These are phyloP conservation scores for Phengaris alcon DNA, from an alignment of 2,888 invertebrate genomes.

Conservation along the genomic window DNA sequence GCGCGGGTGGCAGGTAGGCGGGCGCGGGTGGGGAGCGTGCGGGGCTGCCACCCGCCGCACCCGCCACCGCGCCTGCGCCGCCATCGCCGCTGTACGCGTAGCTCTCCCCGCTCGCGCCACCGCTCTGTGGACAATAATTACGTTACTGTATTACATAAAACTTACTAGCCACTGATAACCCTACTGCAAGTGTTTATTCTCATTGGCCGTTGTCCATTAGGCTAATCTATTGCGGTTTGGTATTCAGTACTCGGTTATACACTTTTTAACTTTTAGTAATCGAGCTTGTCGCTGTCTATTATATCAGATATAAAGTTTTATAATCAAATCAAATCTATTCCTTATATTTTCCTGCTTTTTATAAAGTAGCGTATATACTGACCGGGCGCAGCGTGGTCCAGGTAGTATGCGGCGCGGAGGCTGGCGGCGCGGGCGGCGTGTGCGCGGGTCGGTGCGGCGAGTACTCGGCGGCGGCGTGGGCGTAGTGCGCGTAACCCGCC, in stretches of 20 bases:
- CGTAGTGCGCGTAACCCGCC: constrained; percentile 68
- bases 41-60: constrained; percentile 84
- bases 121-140: constrained; percentile 48
- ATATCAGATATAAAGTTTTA: too few species aligned
- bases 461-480: constrained; percentile 49
- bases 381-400: constrained; percentile 62
- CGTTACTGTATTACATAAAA: background rate
- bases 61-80: constrained; percentile 58
- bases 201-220: too few species aligned
- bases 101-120: constrained; percentile 68
- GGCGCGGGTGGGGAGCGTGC: constrained; percentile 87
- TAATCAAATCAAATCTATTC: too few species aligned
- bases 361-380: constrained; percentile 30
- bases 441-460: constrained; percentile 71
- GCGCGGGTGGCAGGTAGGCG: constrained; percentile 67
- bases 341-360: too few species aligned
- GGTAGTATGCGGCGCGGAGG: constrained; percentile 70
- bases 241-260: too few species aligned
- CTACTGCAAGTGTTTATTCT: background rate
- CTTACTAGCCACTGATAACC: too few species aligned
- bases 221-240: too few species aligned
- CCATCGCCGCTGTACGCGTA: constrained; percentile 65
- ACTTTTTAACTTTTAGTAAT: too few species aligned
- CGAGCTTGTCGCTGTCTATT: too few species aligned
- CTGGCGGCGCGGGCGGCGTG: constrained; percentile 64